A percentile compares a stretch with the other conserved stretches of the same genome.
phyloP scores from a whole-genome alignment of 2,113 vertebrate genomes.

The Steatornis caripensis region DNA sequence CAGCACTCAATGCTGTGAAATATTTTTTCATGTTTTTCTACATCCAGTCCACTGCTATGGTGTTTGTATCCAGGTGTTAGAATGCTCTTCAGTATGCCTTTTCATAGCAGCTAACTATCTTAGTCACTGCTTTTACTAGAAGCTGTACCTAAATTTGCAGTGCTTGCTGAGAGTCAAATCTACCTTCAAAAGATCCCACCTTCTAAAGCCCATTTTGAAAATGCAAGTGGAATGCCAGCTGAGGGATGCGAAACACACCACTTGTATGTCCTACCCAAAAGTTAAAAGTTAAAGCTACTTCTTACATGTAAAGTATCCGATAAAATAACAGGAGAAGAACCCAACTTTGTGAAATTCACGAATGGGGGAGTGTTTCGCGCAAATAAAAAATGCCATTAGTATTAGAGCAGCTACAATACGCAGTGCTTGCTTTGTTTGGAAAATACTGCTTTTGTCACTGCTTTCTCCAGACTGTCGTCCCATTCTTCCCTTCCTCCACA shows the following conservation, averaged over 20 bases:
- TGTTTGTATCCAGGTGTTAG: background rate
- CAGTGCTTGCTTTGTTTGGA: background rate
- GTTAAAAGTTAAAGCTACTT: background rate
- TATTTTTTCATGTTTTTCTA: background rate
- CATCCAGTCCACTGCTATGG: background rate
- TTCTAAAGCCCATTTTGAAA: background rate
- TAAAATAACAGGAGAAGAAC: background rate
- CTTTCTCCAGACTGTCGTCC: background rate
- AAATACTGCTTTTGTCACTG: background rate
- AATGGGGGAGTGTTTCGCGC: fast-evolving
- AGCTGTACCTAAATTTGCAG: background rate
- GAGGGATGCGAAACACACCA: fast-evolving
- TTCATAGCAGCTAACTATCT: background rate
- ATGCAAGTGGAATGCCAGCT: background rate
- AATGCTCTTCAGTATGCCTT: background rate
- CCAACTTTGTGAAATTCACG: background rate
- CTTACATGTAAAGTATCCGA: background rate
- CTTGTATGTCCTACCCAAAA: fast-evolving
- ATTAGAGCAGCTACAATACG: background rate
- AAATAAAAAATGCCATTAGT: background rate
- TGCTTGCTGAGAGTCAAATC: background rate
- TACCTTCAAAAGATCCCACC: background rate
- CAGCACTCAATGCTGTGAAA: background rate
- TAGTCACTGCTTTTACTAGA: background rate
- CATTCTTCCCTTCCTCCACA: background rate